A percentile compares a stretch with the other conserved stretches of the same genome.
phyloP scores from a whole-genome alignment of 2,888 invertebrate genomes.

The Ophraella communa region DNA sequence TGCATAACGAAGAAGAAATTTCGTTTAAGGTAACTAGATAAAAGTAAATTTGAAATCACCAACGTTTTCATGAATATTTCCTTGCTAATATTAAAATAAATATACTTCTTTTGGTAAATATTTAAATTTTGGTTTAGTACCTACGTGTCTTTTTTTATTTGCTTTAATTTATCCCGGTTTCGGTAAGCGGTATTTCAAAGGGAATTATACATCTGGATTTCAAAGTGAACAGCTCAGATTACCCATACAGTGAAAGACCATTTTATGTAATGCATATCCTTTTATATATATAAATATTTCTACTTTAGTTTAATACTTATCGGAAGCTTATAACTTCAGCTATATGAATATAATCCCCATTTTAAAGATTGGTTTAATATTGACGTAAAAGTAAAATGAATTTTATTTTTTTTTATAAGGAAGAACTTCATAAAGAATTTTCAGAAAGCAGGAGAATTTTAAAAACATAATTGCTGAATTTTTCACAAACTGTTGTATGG shows the following conservation, averaged over 20 bases:
- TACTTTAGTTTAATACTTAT: not conserved
- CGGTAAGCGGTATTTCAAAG: not conserved
- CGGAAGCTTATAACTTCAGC: not conserved
- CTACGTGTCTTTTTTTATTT: too few relatives aligned
- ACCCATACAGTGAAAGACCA: not conserved
- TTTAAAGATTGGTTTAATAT: not conserved
- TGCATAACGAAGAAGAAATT: constrained; percentile 64
- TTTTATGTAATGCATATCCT: not conserved
- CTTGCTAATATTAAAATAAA: too few relatives aligned
- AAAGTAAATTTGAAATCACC: not conserved
- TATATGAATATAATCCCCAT: not conserved
- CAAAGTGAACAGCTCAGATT: not conserved
- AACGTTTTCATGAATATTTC: too few relatives aligned
- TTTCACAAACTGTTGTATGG: too few relatives aligned
- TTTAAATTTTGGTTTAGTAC: too few relatives aligned
- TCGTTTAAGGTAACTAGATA: constrained; percentile 62
- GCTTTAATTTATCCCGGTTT: not conserved
- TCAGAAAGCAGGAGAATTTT: too few relatives aligned
- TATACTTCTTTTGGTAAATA: too few relatives aligned
- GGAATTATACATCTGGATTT: not conserved
- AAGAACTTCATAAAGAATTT: too few relatives aligned
- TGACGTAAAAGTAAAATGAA: too few relatives aligned
- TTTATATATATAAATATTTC: not conserved
- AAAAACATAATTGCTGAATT: too few relatives aligned
- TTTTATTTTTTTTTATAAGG: too few relatives aligned